These are phyloP conservation scores for Okamejei kenojei DNA, from an alignment of 2,797 vertebrate genomes.

Conservation along the genomic window DNA sequence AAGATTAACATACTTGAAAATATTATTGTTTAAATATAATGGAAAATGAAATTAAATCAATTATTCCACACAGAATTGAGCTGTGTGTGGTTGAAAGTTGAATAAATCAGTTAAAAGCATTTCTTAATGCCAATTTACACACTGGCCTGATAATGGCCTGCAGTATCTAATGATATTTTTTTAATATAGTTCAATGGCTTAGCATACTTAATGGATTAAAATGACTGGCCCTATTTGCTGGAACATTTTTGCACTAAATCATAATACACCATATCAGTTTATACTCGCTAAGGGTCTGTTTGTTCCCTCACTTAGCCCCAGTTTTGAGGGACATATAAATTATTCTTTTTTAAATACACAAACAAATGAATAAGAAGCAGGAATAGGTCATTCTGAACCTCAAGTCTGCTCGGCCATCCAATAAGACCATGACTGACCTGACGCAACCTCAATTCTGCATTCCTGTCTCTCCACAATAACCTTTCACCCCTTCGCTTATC, in stretches of 20 bases:
- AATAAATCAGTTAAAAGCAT: not conserved
- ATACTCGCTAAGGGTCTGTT: not conserved
- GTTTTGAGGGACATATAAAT: not conserved
- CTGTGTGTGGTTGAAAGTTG: not conserved
- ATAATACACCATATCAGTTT: no score
- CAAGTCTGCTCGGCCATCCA: no score
- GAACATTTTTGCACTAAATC: not conserved
- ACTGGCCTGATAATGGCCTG: not conserved
- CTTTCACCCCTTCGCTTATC: no score
- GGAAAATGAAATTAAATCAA: not conserved
- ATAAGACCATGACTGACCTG: no score
- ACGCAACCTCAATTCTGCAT: no score
- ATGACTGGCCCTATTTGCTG: not conserved
- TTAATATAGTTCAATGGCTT: not conserved
- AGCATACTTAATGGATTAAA: not conserved
- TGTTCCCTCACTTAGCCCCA: not conserved
- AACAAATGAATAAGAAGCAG: no score
- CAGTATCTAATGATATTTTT: not conserved
- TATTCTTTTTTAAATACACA: no score
- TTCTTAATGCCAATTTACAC: conserved; percentile 14
- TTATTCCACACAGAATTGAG: not conserved
- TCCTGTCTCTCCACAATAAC: no score
- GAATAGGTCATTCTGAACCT: no score
- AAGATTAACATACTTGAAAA: not conserved
- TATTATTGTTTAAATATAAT: not conserved